Conservation (phyloP, 2,113 vertebrate species). For the Pseudorhombus dupliciocellatus region DNA sequence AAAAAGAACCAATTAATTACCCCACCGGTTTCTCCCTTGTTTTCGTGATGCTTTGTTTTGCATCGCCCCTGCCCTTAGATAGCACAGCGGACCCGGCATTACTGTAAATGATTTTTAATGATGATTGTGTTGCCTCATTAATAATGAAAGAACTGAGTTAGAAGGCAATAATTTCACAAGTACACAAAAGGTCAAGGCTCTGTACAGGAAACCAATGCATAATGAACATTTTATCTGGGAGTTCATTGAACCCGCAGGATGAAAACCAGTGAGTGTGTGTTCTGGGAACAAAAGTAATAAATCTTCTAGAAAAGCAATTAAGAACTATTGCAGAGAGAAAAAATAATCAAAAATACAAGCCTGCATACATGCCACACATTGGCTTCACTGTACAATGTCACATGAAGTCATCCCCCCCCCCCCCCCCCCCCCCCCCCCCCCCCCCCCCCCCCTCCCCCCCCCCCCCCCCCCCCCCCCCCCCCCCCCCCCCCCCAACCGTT, state of each 20-base stretch:
- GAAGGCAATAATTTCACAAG: slow-evolving; percentile 50
- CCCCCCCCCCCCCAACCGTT: neutral
- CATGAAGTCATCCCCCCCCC: slow-evolving; percentile 27
- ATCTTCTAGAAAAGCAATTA: neutral
- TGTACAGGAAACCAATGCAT: slow-evolving; percentile 56
- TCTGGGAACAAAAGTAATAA: neutral
- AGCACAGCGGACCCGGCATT: neutral
- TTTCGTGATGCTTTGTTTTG: slow-evolving; percentile 4
- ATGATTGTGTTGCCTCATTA: slow-evolving; percentile 46
- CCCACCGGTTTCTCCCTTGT: no score
- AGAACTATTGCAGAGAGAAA: neutral
- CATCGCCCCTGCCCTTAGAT: neutral
- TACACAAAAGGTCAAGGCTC: slow-evolving; percentile 67
- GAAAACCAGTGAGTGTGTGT: slow-evolving; percentile 14
- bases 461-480: neutral
- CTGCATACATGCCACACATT: neutral
- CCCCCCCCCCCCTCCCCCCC: no score
- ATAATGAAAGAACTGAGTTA: slow-evolving; percentile 56
- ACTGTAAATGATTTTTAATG: slow-evolving; percentile 43
- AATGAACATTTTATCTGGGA: slow-evolving; percentile 60
- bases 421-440: neutral
- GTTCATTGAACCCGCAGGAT: slow-evolving; percentile 59
- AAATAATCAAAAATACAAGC: neutral
- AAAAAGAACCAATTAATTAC: neutral
- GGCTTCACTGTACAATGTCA: slow-evolving; percentile 25